Evolutionary conservation across 1,140 invertebrate species (phyloP), one percentile per base, ranked within the genome.

Genomic region (Drosophila equinoxialis): DNA sequence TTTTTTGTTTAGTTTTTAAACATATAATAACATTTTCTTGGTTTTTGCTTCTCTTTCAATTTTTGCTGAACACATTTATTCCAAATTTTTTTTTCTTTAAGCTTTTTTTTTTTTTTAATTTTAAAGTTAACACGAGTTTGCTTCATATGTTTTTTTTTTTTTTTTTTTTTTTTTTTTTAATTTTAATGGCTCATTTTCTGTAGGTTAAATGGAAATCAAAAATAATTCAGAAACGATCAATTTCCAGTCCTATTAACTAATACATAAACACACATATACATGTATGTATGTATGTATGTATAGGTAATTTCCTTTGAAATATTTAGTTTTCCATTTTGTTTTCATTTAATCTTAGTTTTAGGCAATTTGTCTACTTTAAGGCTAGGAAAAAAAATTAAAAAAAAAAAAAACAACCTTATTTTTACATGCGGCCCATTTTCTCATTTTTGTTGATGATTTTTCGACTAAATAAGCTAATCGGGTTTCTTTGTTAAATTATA

Each of bases 31-130:
- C 86, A 90, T 90, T 87, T 62, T 71, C 64, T 66, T 51, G 10
- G 37, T 11, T 39, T 39, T 39, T 39, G 10, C 37, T 51, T 51
- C 6, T 48, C 26, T 37, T 64, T 37, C 10, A 7, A 71, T 35
- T 77, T 77, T 87, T 69, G 75, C 80, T 91, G 90, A 91, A 91
- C 90, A 91, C 90, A 91, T 91, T 91, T 91, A 91, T 91, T 91
- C 85, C 89, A 86, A 91, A 90, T 69, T 77, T 86, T 89, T 89
- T 80, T 80, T 66, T 30, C 30, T 42, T 71, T 64, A 64, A 54
- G 74, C 74, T 55, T 81, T 76, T 68, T 79, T 1, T 79, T 1
- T 23, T 26, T 26, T 26, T 73, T 75, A 61, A 62, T 62, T 39
- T 45, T 62, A 62, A 62, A 35, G 23, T 62, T 26, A 62, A 45